phyloP scores from a whole-genome alignment of 2,113 vertebrate genomes.

The Saiga tatarica region DNA sequence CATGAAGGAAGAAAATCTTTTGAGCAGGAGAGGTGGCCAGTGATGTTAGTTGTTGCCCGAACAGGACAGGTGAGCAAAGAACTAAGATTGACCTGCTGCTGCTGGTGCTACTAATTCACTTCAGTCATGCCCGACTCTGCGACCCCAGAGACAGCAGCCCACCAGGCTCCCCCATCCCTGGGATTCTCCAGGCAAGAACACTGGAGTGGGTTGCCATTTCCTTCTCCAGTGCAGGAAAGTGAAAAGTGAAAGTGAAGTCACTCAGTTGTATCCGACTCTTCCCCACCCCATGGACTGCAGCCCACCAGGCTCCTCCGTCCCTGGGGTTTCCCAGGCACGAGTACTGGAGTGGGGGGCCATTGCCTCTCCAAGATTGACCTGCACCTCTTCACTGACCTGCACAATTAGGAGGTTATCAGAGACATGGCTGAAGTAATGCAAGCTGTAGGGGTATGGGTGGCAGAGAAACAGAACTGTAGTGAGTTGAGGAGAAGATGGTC shows the following conservation, averaged over 20 bases:
- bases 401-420: background rate
- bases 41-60: background rate
- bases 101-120: background rate
- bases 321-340: background rate
- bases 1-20: background rate
- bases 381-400: background rate
- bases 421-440: background rate
- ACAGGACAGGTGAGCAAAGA: background rate
- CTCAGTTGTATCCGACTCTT: rapidly evolving
- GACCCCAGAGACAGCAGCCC: background rate
- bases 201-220: background rate
- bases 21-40: background rate
- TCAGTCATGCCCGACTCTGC: background rate
- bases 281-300: background rate
- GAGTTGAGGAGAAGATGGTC: background rate
- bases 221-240: background rate
- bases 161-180: background rate
- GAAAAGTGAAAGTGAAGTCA: background rate
- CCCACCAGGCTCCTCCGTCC: background rate
- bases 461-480: background rate
- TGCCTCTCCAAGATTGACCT: background rate
- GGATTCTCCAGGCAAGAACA: background rate
- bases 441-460: background rate
- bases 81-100: no score
- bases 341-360: background rate